Base-by-base conservation (phyloP, 2,888 invertebrate genomes). In the Drosophila melanosoma region DNA sequence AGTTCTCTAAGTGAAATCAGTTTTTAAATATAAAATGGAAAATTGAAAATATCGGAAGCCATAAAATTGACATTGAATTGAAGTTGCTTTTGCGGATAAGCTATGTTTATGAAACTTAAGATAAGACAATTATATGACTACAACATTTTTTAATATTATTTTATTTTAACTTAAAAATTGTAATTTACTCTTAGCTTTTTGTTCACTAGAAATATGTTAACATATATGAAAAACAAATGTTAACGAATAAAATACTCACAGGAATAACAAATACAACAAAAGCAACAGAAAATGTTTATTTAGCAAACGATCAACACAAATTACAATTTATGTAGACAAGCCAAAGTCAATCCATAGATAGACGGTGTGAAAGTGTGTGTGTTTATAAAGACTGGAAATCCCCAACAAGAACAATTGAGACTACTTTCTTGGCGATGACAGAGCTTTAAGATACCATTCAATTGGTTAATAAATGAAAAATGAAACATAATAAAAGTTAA, bases 231-330 rank as follows among this genome's bases (percentile, higher is more conserved):
- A 74, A 63, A 70, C 58, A 75, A 48, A 61, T 59, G 33, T 72
- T 36, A 42, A 52, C 51, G n/a, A 64, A 62, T 49, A 61, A 32
- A 23, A 36, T 62, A 51, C 52, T 67, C 35, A 62, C 51, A 49
- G 57, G 35, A 74, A 64, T 32, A 76, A 62, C 38, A 65, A 68
- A 54, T 52, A 29, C 40, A 60, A 58, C 58, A 72, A 57, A 32
- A 59, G 56, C 17, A 56, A 60, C 33, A 58, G 61, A 45, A 64
- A 83, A 79, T 86, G 86, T 86, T 86, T 86, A 79, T 86, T 86
- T 86, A 88, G 83, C 81, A 88, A 88, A 88, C 90, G 83, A 86
- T 89, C 90, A 90, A 82, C 85, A 81, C 89, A 88, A 78, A 86
- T 83, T 69, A 83, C 68, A 89, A 89, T 89, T 84, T 84, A 84